Percentiles rank a stretch among this genome's conserved stretches.
Conservation (phyloP, 2,113 vertebrate genomes). For the Cyprinodon variegatus region DNA sequence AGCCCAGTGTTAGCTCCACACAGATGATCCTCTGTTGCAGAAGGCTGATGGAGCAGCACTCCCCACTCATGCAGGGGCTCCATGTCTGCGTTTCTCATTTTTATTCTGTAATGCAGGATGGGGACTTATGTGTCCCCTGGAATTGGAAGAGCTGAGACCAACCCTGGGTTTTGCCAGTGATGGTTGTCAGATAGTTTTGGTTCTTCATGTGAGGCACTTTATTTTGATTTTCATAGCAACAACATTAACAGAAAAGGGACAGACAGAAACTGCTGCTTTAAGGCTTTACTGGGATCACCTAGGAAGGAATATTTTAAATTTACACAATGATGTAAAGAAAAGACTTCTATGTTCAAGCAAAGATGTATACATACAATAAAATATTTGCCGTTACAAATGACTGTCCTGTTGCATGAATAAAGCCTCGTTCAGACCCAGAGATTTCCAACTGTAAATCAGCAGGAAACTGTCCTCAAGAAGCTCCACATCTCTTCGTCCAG, state of each 20-base stretch:
- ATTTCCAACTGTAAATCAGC: background rate
- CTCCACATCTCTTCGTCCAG: background rate
- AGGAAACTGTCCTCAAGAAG: background rate
- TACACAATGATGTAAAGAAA: background rate
- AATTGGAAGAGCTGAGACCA: constrained; percentile 88
- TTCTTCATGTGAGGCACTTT: too few relatives aligned
- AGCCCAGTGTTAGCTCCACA: constrained; percentile 86
- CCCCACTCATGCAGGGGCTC: constrained; percentile 85
- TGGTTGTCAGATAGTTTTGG: too few relatives aligned
- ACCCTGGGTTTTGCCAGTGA: background rate
- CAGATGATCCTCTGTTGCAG: constrained; percentile 91
- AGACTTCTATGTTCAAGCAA: background rate
- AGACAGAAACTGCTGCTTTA: background rate
- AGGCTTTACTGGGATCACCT: background rate
- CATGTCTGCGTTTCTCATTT: constrained; percentile 89
- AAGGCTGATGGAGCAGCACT: constrained; percentile 81
- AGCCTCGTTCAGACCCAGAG: background rate
- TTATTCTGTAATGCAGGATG: constrained; percentile 95
- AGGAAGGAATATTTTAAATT: background rate
- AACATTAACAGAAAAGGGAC: too few relatives aligned
- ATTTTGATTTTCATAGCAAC: too few relatives aligned
- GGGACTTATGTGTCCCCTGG: constrained; percentile 96
- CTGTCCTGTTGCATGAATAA: background rate
- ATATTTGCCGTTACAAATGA: background rate
- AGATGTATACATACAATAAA: background rate